A percentile compares a stretch with the other conserved stretches of the same genome.
These are phyloP conservation scores for Pedicia rivosa DNA, from an alignment of 2,888 invertebrate species.

Conservation along the genomic window DNA sequence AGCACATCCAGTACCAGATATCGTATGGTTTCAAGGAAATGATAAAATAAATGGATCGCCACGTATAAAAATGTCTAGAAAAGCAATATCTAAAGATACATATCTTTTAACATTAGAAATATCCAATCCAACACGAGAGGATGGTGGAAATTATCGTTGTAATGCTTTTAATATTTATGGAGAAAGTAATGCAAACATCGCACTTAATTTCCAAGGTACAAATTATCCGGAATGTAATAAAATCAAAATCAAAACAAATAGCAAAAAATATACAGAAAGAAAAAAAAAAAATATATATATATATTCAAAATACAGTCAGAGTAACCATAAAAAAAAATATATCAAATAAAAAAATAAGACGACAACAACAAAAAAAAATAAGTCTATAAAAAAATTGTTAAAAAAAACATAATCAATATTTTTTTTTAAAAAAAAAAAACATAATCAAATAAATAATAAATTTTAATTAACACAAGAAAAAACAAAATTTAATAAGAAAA, in stretches of 20 bases:
- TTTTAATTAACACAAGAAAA: too few relatives aligned
- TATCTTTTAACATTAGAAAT: slow-evolving; percentile 88
- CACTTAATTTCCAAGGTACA: slow-evolving; percentile 97
- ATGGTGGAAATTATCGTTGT: slow-evolving; percentile 98
- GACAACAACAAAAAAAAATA: too few relatives aligned
- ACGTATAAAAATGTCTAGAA: slow-evolving; percentile 81
- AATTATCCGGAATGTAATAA: slow-evolving; percentile 6
- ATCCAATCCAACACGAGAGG: slow-evolving; percentile 85
- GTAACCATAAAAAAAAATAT: too few relatives aligned
- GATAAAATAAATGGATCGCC: slow-evolving; percentile 64
- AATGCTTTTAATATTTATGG: slow-evolving; percentile 97
- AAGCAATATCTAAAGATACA: slow-evolving; percentile 75
- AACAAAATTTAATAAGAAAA: too few relatives aligned
- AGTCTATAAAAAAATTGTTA: too few relatives aligned
- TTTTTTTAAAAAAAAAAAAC: too few relatives aligned
- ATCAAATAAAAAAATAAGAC: too few relatives aligned
- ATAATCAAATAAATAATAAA: too few relatives aligned
- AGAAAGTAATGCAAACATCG: slow-evolving; percentile 99
- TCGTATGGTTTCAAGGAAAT: slow-evolving; percentile 88
- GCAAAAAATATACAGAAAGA: not conserved
- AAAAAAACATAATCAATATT: too few relatives aligned
- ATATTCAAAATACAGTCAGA: too few relatives aligned
- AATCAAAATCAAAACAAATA: slow-evolving; percentile 1
- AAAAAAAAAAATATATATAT: slow-evolving; percentile 1
- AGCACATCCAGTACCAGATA: slow-evolving; percentile 88